Evolutionary conservation across 2,888 invertebrate genomes (phyloP), one percentile per base, ranked within the genome.

Genomic region (Heliothis peltigera): DNA sequence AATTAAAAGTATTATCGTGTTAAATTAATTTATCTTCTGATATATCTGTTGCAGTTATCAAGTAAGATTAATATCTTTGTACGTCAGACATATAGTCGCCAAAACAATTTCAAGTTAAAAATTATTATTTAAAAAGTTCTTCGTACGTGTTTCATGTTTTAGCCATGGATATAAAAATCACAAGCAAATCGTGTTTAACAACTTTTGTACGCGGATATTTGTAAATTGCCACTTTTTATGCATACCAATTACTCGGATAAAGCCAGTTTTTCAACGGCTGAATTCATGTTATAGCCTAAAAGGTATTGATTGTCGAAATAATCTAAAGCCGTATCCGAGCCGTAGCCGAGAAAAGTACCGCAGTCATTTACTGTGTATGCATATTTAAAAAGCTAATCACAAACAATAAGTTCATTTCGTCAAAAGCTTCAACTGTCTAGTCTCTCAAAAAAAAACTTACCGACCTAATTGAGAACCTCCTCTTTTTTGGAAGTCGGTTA

Each of bases 1-100:
- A 60, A 75, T 70, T 74, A 70, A 79, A 78, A 79, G 69, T 60
- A 46, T 68, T 76, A 58, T 51, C 61, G 53, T 73, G 73, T 69
- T 61, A 54, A 62, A 62, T 58, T 56, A 53, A 64, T 64, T 62
- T 57, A 72, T 72, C 68, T 47, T 12, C 15, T n/a, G 25, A 65
- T 71, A 51, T 25, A 62, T 64, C 68, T 69, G 46, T 55, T 53
- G 12, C 19, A n/a, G 56, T 60, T 77, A 52, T 62, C 48, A 77
- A 65, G 43, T 22, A 60, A 22, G 47, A 32, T 6, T 61, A 39
- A 51, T 22, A 22, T n/a, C 2, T 56, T 18, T 58, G 28, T 59
- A 54, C 17, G 62, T 62, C 48, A 70, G 67, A 73, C 70, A 25
- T 17, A 58, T n/a, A 25, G 70, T 69, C 64, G 76, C 73, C 73